Conservation (phyloP, 92 coral and sea anemone genomes). For the Porites cylindrica region DNA sequence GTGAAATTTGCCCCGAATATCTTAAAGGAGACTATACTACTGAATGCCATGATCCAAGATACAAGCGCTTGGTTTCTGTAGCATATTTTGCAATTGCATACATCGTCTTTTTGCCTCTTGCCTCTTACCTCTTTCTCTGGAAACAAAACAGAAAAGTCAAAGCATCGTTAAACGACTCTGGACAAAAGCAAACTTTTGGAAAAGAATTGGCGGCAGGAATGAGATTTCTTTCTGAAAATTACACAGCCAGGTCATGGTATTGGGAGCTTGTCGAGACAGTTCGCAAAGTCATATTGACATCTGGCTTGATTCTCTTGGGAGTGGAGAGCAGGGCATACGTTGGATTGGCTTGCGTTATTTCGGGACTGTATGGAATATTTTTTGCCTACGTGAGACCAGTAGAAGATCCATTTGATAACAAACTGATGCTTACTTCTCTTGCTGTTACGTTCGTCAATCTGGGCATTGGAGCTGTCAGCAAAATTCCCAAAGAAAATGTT, state of each 20-base stretch:
- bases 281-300: conserved; percentile 30
- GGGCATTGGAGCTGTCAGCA: conserved; percentile 35
- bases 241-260: conserved; percentile 30
- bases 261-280: conserved; percentile 43
- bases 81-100: conserved; percentile 10
- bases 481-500: conserved; percentile 32
- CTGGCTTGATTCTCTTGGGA: conserved; percentile 25
- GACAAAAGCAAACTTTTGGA: not conserved
- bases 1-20: not conserved
- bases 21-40: conserved; percentile 5
- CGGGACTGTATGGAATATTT: conserved; percentile 26
- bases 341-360: conserved; percentile 22
- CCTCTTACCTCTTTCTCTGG: conserved; percentile 2
- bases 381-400: conserved; percentile 39
- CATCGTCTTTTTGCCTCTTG: not conserved
- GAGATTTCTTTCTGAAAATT: conserved; percentile 33
- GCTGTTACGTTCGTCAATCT: conserved; percentile 42
- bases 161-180: not conserved
- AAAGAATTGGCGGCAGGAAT: conserved; percentile 8
- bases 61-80: conserved; percentile 8
- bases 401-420: conserved; percentile 34
- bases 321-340: conserved; percentile 44
- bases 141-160: not conserved
- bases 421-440: conserved; percentile 17
- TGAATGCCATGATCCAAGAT: not conserved